phyloP scores from a whole-genome alignment of 2,888 invertebrate species.

The Cantharis lateralis region DNA sequence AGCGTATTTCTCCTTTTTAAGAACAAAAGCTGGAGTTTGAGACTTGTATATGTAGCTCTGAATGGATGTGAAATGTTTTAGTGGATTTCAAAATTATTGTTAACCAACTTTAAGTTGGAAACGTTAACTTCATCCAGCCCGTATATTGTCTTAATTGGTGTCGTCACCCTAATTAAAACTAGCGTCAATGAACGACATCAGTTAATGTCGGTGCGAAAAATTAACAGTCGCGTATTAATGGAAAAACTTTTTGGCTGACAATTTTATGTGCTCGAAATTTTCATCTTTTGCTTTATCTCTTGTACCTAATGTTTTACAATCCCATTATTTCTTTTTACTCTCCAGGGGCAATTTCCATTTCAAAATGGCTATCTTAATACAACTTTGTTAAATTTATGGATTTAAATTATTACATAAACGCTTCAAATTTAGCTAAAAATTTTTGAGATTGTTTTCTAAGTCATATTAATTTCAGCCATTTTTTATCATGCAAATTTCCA shows the following conservation, averaged over 20 bases:
- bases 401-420: constrained; percentile 19
- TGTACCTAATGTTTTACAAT: constrained; percentile 12
- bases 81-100: constrained; percentile 11
- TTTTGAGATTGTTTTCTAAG: not conserved
- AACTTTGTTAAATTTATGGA: constrained; percentile 21
- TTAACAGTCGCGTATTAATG: constrained; percentile 9
- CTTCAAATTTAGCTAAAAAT: not conserved
- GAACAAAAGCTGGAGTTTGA: not conserved
- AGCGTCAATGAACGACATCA: constrained; percentile 26
- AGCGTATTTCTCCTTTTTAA: constrained; percentile 3
- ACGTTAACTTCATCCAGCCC: constrained; percentile 9
- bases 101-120: constrained; percentile 3
- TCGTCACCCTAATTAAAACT: constrained; percentile 35
- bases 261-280: constrained; percentile 5
- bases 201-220: constrained; percentile 12
- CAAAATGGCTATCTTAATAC: constrained; percentile 20
- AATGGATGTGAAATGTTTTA: not conserved
- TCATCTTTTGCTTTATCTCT: constrained; percentile 11
- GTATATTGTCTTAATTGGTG: constrained; percentile 28
- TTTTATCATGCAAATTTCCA: not conserved
- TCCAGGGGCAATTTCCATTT: constrained; percentile 17
- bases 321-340: constrained; percentile 12
- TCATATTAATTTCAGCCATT: not conserved
- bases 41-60: not conserved
- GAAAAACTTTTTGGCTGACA: constrained; percentile 18